Percentiles rank a stretch among this genome's conserved stretches.
Evolutionary conservation across 2,113 vertebrate species (phyloP).

Genomic region (Calyptomena viridis): DNA sequence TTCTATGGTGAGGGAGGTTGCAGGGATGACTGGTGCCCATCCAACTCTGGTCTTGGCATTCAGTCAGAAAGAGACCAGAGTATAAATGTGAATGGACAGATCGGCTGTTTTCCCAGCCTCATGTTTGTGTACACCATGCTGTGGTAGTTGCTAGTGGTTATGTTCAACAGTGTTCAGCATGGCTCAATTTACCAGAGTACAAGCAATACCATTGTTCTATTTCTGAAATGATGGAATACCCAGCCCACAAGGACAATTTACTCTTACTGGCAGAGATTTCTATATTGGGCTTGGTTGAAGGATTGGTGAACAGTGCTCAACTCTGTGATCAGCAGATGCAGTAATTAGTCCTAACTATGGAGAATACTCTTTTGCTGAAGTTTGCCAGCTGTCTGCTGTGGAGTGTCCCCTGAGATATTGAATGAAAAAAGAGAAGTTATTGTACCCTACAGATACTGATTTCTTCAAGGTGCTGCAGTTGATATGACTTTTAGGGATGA

Average conservation of each 20-base stretch:
- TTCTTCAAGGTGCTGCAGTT: not conserved
- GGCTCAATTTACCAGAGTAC: not conserved
- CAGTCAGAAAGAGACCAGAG: not conserved
- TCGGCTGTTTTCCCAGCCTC: rapidly evolving
- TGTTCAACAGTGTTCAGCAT: not conserved
- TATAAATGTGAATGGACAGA: not conserved
- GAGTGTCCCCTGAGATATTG: not conserved
- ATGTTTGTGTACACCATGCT: rapidly evolving
- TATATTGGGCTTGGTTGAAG: not conserved
- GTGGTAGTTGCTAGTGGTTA: not conserved
- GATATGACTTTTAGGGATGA: not conserved
- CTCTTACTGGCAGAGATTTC: not conserved
- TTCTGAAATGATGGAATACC: not conserved
- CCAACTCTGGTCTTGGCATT: not conserved
- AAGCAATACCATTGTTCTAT: not conserved
- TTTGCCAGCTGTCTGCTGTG: not conserved
- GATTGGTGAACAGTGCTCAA: not conserved
- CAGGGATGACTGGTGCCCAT: not conserved
- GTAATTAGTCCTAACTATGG: not conserved
- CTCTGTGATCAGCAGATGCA: not conserved
- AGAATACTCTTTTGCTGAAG: not conserved
- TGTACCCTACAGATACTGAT: not conserved
- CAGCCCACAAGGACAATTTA: not conserved
- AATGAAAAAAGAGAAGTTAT: not conserved
- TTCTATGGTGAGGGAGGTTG: not conserved